These are phyloP conservation scores for Chloroceryle amazona DNA, from an alignment of 2,797 vertebrate species.

Conservation along the genomic window DNA sequence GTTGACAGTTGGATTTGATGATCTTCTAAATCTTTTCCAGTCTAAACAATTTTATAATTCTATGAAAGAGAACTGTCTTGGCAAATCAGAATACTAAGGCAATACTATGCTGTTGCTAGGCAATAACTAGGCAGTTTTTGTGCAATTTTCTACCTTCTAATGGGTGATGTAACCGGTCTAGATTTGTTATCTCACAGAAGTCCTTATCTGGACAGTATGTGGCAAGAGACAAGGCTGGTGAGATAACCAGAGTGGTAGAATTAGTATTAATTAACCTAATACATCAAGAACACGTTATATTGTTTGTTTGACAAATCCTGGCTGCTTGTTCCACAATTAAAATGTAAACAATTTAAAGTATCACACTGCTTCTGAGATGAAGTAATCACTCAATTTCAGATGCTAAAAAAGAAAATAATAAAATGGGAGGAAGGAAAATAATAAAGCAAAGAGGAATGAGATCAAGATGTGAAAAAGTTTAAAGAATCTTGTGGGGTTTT, in stretches of 20 bases:
- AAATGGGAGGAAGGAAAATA: not conserved
- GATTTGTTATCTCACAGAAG: not conserved
- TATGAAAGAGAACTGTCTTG: not conserved
- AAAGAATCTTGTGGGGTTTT: not conserved
- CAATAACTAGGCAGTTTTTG: slow-evolving; percentile 38
- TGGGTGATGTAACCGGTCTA: not conserved
- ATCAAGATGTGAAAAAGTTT: not conserved
- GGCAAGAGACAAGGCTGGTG: not conserved
- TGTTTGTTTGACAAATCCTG: slow-evolving; percentile 21
- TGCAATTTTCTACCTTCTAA: slow-evolving; percentile 34
- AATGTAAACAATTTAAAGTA: slow-evolving; percentile 18
- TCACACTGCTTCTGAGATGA: not conserved
- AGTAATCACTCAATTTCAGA: not conserved
- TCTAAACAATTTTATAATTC: not conserved
- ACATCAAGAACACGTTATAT: not conserved
- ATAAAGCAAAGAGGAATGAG: not conserved
- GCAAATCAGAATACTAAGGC: not conserved
- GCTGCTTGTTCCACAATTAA: not conserved
- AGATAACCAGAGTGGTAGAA: slow-evolving; percentile 8
- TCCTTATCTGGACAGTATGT: slow-evolving; percentile 1
- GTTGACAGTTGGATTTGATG: rapidly evolving
- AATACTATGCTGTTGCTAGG: slow-evolving; percentile 58
- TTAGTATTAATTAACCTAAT: slow-evolving; percentile 50
- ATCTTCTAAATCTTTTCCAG: not conserved
- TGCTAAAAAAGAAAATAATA: not conserved